A percentile compares a stretch with the other conserved stretches of the same genome.
phyloP scores from a whole-genome alignment of 92 coral and sea anemone species.

The Heteractis magnifica region DNA sequence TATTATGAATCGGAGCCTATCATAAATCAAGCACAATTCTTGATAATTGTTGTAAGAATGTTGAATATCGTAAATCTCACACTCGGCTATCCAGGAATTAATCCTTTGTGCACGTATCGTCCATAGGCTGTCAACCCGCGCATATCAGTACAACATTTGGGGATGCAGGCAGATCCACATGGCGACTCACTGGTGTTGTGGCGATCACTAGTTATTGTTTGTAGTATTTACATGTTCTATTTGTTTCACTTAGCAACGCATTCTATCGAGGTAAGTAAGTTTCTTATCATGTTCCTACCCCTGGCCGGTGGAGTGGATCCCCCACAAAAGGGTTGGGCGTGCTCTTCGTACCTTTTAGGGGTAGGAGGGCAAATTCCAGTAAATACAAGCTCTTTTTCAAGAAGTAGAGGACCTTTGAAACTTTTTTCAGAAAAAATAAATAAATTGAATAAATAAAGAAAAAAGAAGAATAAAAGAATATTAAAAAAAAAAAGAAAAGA shows the following conservation, averaged over 20 bases:
- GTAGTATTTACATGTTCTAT: constrained; percentile 69
- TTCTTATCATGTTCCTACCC: background rate
- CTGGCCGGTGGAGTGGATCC: background rate
- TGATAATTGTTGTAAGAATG: too few relatives aligned
- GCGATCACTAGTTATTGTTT: constrained; percentile 59
- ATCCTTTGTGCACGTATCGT: background rate
- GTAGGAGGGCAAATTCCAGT: too few relatives aligned
- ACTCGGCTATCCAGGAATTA: background rate
- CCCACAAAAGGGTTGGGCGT: background rate
- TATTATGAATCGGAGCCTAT: too few relatives aligned
- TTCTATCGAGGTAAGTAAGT: constrained; percentile 45
- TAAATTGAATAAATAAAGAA: too few relatives aligned
- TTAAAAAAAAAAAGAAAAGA: too few relatives aligned
- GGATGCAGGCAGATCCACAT: constrained; percentile 38
- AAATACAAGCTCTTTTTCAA: too few relatives aligned
- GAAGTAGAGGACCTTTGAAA: too few relatives aligned
- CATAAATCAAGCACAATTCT: too few relatives aligned
- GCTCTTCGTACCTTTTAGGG: too few relatives aligned
- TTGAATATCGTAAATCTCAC: too few relatives aligned
- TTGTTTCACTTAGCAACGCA: constrained; percentile 59
- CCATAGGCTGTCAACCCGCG: constrained; percentile 55
- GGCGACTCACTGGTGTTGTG: constrained; percentile 44
- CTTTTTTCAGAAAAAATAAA: too few relatives aligned
- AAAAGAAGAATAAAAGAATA: too few relatives aligned
- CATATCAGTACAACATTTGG: constrained; percentile 20